phyloP scores from a whole-genome alignment of 2,888 invertebrate species.

The Hermaeophaga mercurialis region DNA sequence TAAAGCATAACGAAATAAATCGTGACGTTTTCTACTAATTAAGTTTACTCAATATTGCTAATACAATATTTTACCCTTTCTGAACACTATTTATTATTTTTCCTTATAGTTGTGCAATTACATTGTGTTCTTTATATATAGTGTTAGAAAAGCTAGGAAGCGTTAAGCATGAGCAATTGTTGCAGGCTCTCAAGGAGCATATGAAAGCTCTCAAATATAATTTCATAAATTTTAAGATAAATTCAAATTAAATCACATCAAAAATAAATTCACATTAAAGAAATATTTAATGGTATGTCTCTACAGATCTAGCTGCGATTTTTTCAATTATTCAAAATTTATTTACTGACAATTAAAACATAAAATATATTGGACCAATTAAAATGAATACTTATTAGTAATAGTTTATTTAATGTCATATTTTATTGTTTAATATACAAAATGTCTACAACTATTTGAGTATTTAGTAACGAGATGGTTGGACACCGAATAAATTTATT shows the following conservation, averaged over 20 bases:
- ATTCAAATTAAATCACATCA: background rate
- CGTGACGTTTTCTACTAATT: too few relatives aligned
- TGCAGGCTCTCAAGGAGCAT: slow-evolving; percentile 22
- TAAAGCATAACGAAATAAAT: too few relatives aligned
- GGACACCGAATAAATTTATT: too few relatives aligned
- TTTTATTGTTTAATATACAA: too few relatives aligned
- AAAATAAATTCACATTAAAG: background rate
- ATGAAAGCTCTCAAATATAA: slow-evolving; percentile 31
- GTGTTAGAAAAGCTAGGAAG: slow-evolving; percentile 21
- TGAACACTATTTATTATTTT: background rate
- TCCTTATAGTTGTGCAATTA: slow-evolving; percentile 1
- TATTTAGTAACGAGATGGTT: too few relatives aligned
- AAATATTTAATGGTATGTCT: background rate
- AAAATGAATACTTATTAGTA: too few relatives aligned
- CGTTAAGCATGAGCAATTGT: slow-evolving; percentile 11
- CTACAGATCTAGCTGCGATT: background rate
- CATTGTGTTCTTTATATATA: background rate
- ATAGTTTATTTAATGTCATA: too few relatives aligned
- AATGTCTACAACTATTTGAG: too few relatives aligned
- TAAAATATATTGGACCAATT: too few relatives aligned
- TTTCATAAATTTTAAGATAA: slow-evolving; percentile 27
- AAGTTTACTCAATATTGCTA: too few relatives aligned
- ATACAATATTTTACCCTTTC: too few relatives aligned
- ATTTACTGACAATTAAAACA: too few relatives aligned
- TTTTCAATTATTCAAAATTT: slow-evolving; percentile 1